Percentiles rank a stretch among this genome's conserved stretches.
Conservation (phyloP, 2,888 invertebrate genomes). For the Nomada ruficornis region DNA sequence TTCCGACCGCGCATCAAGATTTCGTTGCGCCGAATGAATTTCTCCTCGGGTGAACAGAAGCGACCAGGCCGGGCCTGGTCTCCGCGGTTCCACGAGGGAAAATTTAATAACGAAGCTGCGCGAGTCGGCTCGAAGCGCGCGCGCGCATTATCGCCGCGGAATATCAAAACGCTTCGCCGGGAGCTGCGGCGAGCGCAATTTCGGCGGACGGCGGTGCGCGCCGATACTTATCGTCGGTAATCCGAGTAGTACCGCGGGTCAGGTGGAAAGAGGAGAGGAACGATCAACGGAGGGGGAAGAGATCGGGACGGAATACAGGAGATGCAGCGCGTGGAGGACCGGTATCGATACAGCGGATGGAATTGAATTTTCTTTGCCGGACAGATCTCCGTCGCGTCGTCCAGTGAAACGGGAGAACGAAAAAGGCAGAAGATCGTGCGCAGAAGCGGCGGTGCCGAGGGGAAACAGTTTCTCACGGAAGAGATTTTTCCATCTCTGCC, state of each 20-base stretch:
- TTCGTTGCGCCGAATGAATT: conserved; percentile 34
- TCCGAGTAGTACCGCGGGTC: conserved; percentile 46
- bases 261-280: not conserved
- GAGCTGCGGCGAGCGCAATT: conserved; percentile 55
- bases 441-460: not conserved
- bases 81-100: conserved; percentile 48
- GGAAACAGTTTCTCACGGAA: conserved; percentile 82
- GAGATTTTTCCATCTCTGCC: conserved; percentile 81
- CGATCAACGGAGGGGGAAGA: conserved; percentile 14
- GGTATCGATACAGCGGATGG: conserved; percentile 28
- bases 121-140: conserved; percentile 23
- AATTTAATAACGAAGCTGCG: conserved; percentile 56
- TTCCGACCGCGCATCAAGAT: conserved; percentile 51
- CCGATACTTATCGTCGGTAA: conserved; percentile 57
- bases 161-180: conserved; percentile 71
- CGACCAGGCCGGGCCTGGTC: not conserved
- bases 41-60: conserved; percentile 47
- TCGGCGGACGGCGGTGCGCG: conserved; percentile 51
- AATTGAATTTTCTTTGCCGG: conserved; percentile 7
- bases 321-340: conserved; percentile 2
- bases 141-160: conserved; percentile 66
- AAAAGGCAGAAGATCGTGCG: not conserved
- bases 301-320: conserved; percentile 43
- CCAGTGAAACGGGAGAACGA: not conserved
- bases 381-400: no score